These are phyloP conservation scores for Beaufortia kweichowensis DNA, from an alignment of 2,113 vertebrate species.

Conservation along the genomic window DNA sequence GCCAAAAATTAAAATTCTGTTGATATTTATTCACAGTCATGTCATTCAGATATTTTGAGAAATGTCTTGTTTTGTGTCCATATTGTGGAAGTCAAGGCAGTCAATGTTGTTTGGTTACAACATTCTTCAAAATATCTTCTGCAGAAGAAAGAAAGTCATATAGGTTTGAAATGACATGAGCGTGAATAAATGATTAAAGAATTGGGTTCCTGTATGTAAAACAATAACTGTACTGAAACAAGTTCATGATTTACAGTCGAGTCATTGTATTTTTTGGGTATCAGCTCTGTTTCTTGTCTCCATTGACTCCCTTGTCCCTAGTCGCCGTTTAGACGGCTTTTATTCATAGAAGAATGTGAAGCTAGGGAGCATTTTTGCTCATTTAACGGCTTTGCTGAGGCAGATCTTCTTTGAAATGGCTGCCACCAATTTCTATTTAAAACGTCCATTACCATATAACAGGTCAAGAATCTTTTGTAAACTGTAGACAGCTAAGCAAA, in stretches of 20 bases:
- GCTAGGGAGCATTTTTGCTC: slow-evolving; percentile 20
- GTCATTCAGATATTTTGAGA: no score
- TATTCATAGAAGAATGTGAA: slow-evolving; percentile 18
- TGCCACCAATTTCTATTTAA: not conserved
- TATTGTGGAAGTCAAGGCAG: no score
- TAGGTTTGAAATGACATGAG: no score
- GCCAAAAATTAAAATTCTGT: no score
- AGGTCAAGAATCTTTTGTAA: not conserved
- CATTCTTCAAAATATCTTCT: no score
- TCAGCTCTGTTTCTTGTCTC: not conserved
- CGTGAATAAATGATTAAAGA: no score
- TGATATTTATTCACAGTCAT: no score
- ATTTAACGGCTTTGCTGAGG: slow-evolving; percentile 6
- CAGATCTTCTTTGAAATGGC: not conserved
- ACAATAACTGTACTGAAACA: not conserved
- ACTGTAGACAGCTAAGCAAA: not conserved
- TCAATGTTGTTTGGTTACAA: no score
- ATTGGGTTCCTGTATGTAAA: not conserved
- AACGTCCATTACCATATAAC: not conserved
- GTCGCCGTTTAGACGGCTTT: slow-evolving; percentile 28
- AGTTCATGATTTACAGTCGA: not conserved
- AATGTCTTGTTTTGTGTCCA: no score
- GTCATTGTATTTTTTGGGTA: not conserved
- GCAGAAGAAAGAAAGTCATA: no score
- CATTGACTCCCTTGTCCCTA: not conserved